Base-by-base conservation (phyloP, 2,888 invertebrate genomes). In the Drosophila anomelani region DNA sequence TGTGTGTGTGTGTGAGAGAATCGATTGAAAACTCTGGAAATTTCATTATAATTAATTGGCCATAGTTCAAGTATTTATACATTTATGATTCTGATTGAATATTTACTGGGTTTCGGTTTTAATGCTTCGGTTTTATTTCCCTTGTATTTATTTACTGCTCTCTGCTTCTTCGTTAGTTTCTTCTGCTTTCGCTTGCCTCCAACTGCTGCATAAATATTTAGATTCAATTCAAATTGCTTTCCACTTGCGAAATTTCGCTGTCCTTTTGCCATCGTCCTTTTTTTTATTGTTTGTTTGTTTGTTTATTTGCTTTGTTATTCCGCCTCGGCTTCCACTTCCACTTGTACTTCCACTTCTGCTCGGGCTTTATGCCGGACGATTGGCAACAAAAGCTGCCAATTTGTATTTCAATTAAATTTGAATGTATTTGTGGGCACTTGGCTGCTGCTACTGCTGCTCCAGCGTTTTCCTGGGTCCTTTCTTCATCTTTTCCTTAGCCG, bases 401-500 rank as follows among this genome's bases (percentile, higher is more conserved):
- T 80, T 80, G 80, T 81, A 72, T 75, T 78, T 72, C 78, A 78
- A 78, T 78, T 78, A 75, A 78, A 78, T 81, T 81, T 80, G 76
- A 75, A 75, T 75, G 75, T 75, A 76, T 75, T 75, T 75, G 74
- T 60, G 58, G 70, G 75, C 75, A 75, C 75, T 75, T 75, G 75
- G 74, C 76, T 73, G 75, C 62, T 64, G 43, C 53, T 56, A n/a
- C 32, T 8, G 32, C 58, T 34, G 13, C 51, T 46, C 15, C 46
- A 49, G 26, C 23, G 41, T 26, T 47, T 36, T 32, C 36, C 59
- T 23, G 3, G 34, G 17, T 29, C 39, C 59, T 38, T 46, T 17
- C 15, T 38, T 17, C 46, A 17, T 32, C 26, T 49, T 29, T 47
- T 17, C 23, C 70, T 51, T 38, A 34, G 47, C 43, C 47, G n/a